Conservation (phyloP, 2,888 invertebrate genomes). For the Ormyrus nitidulus region DNA sequence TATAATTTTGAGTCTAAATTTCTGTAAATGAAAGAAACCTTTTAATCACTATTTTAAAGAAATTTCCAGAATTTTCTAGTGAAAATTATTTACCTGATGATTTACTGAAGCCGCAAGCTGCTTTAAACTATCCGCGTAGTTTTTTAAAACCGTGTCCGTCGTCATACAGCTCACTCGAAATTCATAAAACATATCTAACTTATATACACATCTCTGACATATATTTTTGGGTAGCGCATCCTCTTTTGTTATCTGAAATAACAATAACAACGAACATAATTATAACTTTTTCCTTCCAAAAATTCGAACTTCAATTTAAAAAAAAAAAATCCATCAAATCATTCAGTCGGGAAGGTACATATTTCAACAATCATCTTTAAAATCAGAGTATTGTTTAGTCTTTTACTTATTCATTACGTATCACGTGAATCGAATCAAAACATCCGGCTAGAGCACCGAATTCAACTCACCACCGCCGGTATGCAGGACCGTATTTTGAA, state of each 20-base stretch:
- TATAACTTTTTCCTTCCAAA: background rate
- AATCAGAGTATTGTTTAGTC: constrained; percentile 5
- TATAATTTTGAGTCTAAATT: too few species aligned
- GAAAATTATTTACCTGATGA: constrained; percentile 76
- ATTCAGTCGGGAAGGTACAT: background rate
- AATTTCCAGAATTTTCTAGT: too few species aligned
- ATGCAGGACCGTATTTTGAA: constrained; percentile 84
- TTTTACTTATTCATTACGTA: background rate
- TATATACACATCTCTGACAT: constrained; percentile 82
- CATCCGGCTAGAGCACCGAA: constrained; percentile 34
- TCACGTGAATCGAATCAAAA: constrained; percentile 38
- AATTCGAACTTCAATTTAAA: background rate
- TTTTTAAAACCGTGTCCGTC: constrained; percentile 81
- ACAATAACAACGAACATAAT: constrained; percentile 26
- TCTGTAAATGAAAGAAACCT: too few species aligned
- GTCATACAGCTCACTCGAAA: constrained; percentile 82
- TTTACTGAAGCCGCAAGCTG: constrained; percentile 82
- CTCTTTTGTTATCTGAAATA: constrained; percentile 82
- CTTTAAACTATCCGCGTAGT: constrained; percentile 83
- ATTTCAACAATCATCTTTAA: background rate
- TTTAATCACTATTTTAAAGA: too few species aligned
- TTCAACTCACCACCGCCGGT: constrained; percentile 81
- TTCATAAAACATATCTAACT: constrained; percentile 83
- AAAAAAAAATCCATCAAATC: background rate
- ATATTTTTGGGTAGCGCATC: constrained; percentile 85